Percentiles rank a stretch among this genome's conserved stretches.
Conservation (phyloP, 2,888 invertebrate genomes). For the Patella pellucida region DNA sequence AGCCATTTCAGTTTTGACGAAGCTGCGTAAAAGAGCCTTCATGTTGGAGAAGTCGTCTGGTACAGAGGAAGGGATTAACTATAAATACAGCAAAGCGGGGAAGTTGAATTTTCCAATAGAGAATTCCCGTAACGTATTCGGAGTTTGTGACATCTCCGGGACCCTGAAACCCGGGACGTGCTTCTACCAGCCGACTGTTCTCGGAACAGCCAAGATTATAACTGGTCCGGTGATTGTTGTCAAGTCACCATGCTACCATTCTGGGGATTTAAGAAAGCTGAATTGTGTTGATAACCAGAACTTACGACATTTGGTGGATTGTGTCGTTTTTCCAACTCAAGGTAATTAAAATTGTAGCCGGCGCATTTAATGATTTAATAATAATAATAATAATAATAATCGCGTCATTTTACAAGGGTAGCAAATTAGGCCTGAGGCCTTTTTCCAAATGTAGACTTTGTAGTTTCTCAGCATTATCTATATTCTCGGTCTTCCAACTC, state of each 20-base stretch:
- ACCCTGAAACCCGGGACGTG: conserved; percentile 1
- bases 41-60: background rate
- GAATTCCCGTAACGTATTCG: conserved; percentile 11
- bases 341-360: background rate
- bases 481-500: too few relatives aligned
- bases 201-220: background rate
- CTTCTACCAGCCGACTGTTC: conserved; percentile 3
- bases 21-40: background rate
- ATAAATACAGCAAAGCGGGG: background rate
- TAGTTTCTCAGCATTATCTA: too few relatives aligned
- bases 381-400: too few relatives aligned
- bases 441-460: too few relatives aligned
- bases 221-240: conserved; percentile 2
- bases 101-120: conserved; percentile 7
- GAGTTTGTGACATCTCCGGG: conserved; percentile 14
- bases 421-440: too few relatives aligned
- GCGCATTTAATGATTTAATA: too few relatives aligned
- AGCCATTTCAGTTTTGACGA: background rate
- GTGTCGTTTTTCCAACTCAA: conserved; percentile 17
- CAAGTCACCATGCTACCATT: conserved; percentile 16
- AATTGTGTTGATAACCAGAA: conserved; percentile 13
- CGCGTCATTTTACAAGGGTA: too few relatives aligned
- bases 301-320: background rate
- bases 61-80: background rate
- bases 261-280: conserved; percentile 14